Evolutionary conservation across 2,113 vertebrate species (phyloP).

Genomic region (Serilophus lunatus): DNA sequence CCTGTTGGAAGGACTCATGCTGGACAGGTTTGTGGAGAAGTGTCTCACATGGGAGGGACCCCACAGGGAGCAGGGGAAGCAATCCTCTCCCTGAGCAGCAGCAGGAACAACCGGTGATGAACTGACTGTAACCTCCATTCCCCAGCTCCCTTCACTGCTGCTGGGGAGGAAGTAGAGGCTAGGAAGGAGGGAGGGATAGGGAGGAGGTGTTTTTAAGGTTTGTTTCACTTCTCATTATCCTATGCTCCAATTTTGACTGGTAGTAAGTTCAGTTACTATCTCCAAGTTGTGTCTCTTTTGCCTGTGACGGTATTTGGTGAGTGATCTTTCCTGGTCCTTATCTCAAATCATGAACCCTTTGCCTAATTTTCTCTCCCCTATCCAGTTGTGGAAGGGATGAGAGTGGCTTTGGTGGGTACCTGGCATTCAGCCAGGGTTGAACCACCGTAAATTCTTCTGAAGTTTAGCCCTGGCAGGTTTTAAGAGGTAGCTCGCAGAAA

Average conservation of each 20-base stretch:
- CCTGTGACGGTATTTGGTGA: fast-evolving
- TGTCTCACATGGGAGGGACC: background rate
- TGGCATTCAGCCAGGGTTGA: background rate
- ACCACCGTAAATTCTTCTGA: background rate
- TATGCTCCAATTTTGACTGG: background rate
- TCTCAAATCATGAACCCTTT: background rate
- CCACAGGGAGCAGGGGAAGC: background rate
- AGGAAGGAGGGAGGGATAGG: background rate
- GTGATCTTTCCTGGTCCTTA: background rate
- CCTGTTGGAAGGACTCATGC: background rate
- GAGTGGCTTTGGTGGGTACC: background rate
- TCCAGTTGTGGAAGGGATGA: background rate
- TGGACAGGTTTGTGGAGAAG: background rate
- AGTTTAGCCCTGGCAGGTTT: background rate
- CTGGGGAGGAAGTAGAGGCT: background rate
- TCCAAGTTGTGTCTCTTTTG: background rate
- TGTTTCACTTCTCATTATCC: background rate
- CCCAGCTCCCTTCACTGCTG: background rate
- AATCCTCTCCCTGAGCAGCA: background rate
- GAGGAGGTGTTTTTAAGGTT: background rate
- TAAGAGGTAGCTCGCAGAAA: background rate
- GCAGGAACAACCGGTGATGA: background rate
- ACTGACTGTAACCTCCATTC: background rate
- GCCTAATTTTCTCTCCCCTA: background rate
- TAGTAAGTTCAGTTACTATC: background rate